These are phyloP conservation scores for Cynopterus brachyotis DNA, from an alignment of 2,113 vertebrate species.

Conservation along the genomic window DNA sequence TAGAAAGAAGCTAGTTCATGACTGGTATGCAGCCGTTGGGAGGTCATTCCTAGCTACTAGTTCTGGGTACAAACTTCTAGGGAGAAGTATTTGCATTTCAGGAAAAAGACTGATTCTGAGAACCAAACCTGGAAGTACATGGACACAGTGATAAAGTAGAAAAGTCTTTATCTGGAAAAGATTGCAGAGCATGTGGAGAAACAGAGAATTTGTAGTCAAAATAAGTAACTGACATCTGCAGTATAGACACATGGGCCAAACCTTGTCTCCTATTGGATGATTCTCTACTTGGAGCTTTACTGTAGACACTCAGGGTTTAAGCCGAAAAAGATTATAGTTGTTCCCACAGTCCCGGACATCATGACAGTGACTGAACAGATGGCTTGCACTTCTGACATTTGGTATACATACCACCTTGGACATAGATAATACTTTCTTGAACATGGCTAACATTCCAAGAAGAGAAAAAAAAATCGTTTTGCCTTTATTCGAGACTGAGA, in stretches of 20 bases:
- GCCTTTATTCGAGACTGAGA: neutral
- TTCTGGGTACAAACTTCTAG: slow-evolving; percentile 95
- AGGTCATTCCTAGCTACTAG: slow-evolving; percentile 92
- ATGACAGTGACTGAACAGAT: neutral
- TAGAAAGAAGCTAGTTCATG: neutral
- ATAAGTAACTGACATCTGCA: slow-evolving; percentile 85
- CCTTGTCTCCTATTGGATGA: neutral
- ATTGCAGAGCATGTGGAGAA: slow-evolving; percentile 94
- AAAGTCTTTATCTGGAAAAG: slow-evolving; percentile 94
- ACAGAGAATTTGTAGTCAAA: slow-evolving; percentile 93
- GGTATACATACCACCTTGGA: neutral
- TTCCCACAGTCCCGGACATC: neutral
- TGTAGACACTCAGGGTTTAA: neutral
- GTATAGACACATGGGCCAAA: neutral
- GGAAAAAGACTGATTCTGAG: slow-evolving; percentile 93
- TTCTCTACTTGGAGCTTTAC: neutral
- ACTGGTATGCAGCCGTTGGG: neutral
- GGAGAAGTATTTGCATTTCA: slow-evolving; percentile 96
- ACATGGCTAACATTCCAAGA: neutral
- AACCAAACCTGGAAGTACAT: slow-evolving; percentile 95
- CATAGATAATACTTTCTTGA: neutral
- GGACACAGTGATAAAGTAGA: slow-evolving; percentile 92
- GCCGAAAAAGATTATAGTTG: neutral
- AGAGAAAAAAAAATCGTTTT: neutral
- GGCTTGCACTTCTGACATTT: neutral